phyloP scores from a whole-genome alignment of 2,888 invertebrate species.

The Lymantria dispar region DNA sequence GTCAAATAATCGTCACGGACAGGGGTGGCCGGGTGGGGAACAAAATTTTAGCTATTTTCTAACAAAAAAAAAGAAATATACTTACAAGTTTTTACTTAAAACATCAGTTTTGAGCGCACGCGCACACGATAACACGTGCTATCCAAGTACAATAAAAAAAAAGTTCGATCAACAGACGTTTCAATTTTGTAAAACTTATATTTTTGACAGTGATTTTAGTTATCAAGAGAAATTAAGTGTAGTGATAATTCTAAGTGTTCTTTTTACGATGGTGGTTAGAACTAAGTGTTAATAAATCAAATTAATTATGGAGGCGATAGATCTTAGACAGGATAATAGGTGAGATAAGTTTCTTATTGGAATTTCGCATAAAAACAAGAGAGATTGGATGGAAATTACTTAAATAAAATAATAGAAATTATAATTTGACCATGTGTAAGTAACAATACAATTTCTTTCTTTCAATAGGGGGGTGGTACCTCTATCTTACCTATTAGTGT shows the following conservation, averaged over 20 bases:
- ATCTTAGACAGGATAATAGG: slow-evolving; percentile 52
- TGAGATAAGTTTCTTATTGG: slow-evolving; percentile 48
- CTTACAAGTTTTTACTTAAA: slow-evolving; percentile 76
- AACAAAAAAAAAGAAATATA: slow-evolving; percentile 62
- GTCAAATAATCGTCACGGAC: slow-evolving; percentile 53
- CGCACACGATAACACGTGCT: slow-evolving; percentile 68
- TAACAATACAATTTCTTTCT: too few relatives aligned
- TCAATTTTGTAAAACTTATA: background rate
- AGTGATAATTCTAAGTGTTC: slow-evolving; percentile 8
- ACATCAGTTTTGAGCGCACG: slow-evolving; percentile 73
- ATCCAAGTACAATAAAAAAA: slow-evolving; percentile 17
- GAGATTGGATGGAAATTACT: too few relatives aligned
- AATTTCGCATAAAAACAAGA: slow-evolving; percentile 26
- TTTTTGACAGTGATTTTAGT: background rate
- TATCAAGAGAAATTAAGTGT: slow-evolving; percentile 3
- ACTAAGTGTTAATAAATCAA: slow-evolving; percentile 29
- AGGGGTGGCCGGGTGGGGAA: slow-evolving; percentile 67
- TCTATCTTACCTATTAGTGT: too few relatives aligned
- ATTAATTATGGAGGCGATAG: slow-evolving; percentile 41
- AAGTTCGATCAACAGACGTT: background rate
- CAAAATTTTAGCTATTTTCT: slow-evolving; percentile 73
- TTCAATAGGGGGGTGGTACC: too few relatives aligned
- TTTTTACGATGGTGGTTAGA: slow-evolving; percentile 48
- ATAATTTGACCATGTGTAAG: too few relatives aligned
- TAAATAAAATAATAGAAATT: too few relatives aligned